Evolutionary conservation across 2,113 vertebrate genomes (phyloP).

Genomic region (Ctenodactylus gundi): DNA sequence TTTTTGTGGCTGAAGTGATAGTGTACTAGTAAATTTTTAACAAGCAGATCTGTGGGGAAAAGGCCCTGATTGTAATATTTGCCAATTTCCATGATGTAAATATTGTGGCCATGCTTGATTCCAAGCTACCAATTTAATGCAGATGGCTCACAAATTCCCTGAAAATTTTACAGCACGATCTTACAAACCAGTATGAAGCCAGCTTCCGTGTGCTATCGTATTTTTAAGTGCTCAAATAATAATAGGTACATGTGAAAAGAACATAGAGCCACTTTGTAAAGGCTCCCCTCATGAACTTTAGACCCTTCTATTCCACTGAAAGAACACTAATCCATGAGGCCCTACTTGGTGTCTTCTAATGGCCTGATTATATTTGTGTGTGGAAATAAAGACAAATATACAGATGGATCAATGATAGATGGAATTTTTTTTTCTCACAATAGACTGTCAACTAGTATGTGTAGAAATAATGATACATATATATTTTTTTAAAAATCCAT

Average conservation of each 20-base stretch:
- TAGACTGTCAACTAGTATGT: neutral
- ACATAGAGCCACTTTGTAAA: neutral
- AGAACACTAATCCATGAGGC: neutral
- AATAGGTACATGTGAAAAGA: neutral
- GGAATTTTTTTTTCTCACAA: neutral
- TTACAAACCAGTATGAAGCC: neutral
- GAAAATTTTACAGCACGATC: neutral
- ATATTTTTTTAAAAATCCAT: conserved; percentile 12
- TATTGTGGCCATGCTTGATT: neutral
- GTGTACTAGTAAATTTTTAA: conserved; percentile 14
- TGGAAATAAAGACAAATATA: neutral
- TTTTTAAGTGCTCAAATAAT: neutral
- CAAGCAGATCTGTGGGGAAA: neutral
- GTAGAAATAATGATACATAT: neutral
- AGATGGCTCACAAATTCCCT: neutral
- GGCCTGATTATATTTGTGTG: neutral
- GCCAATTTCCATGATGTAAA: neutral
- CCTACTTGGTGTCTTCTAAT: neutral
- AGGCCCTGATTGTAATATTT: neutral
- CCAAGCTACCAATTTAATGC: neutral
- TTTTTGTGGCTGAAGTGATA: neutral
- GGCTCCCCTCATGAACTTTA: neutral
- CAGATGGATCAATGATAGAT: neutral
- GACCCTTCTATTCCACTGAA: neutral
- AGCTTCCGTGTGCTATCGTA: neutral